Evolutionary conservation across 35 echinoderm and acorn worm genomes (phyloP).

Genomic region (Chiridota heheva): DNA sequence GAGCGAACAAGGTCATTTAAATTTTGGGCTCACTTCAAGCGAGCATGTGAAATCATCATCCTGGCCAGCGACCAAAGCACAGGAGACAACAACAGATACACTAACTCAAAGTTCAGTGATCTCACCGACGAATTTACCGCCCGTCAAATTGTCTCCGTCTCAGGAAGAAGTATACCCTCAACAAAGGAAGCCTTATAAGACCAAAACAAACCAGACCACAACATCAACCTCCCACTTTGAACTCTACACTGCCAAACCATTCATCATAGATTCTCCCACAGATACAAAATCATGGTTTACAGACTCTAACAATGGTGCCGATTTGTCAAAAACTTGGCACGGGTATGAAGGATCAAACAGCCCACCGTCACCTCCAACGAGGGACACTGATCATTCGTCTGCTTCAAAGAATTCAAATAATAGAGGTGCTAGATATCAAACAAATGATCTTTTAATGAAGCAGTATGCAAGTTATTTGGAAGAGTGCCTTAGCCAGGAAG

Average conservation of each 20-base stretch:
- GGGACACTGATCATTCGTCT: conserved; percentile 17
- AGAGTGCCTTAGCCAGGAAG: too few relatives aligned
- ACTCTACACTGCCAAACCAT: conserved; percentile 20
- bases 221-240: conserved; percentile 12
- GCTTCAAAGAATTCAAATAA: neutral
- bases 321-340: conserved; percentile 20
- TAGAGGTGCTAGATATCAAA: conserved; percentile 12
- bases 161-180: conserved; percentile 54
- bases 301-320: neutral
- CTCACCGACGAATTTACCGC: conserved; percentile 45
- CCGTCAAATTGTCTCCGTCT: conserved; percentile 51
- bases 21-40: too few relatives aligned
- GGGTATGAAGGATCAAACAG: neutral
- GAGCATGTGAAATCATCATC: conserved; percentile 55
- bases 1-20: conserved; percentile 49
- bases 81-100: conserved; percentile 30
- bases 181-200: neutral
- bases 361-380: conserved; percentile 41
- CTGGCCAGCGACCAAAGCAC: conserved; percentile 47
- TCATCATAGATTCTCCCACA: conserved; percentile 1
- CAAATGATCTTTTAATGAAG: too few relatives aligned
- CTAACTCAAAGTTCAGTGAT: conserved; percentile 53
- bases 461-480: too few relatives aligned
- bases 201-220: neutral
- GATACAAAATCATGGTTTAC: conserved; percentile 11